Evolutionary conservation across 2,888 invertebrate genomes (phyloP).

Genomic region (Thera obeliscata): DNA sequence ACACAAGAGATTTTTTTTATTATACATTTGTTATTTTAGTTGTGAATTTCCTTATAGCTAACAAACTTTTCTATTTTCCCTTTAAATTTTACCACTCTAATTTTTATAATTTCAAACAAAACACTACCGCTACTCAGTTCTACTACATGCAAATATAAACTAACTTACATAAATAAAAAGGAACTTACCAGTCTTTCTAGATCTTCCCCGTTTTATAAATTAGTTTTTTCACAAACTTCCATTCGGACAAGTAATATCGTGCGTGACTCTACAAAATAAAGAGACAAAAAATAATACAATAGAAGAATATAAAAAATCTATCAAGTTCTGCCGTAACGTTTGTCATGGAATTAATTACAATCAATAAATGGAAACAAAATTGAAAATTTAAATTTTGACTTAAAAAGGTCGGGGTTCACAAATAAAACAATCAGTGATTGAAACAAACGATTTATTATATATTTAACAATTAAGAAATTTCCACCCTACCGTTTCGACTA

Average conservation of each 20-base stretch:
- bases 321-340: background rate
- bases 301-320: background rate
- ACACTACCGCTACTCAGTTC: background rate
- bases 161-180: background rate
- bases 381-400: too few relatives aligned
- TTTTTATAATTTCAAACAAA: background rate
- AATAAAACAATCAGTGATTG: constrained; percentile 49
- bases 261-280: constrained; percentile 25
- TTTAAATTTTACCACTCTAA: background rate
- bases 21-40: background rate
- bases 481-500: constrained; percentile 54
- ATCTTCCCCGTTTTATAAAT: background rate
- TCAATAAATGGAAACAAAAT: background rate
- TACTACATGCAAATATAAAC: background rate
- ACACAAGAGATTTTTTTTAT: too few relatives aligned
- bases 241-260: background rate
- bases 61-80: too few relatives aligned
- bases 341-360: background rate
- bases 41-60: too few relatives aligned
- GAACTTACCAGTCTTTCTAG: background rate
- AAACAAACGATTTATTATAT: constrained; percentile 73
- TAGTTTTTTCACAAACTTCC: background rate
- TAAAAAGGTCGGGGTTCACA: constrained; percentile 19
- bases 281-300: background rate
- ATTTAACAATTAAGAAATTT: constrained; percentile 54